Conservation (phyloP, 2,113 vertebrate genomes). For the Diadophis punctatus region DNA sequence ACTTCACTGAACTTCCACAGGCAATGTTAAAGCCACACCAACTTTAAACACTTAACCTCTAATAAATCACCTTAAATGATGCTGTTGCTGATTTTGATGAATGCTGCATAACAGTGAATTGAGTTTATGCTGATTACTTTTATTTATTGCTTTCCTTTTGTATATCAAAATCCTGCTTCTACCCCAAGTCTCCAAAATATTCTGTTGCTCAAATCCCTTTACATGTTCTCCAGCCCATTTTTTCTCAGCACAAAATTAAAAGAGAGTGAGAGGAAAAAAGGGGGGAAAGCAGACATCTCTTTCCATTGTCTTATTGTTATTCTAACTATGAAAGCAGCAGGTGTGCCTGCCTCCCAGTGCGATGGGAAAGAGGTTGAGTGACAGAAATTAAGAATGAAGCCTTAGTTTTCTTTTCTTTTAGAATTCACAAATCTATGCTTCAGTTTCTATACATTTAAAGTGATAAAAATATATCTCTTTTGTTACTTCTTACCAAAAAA, state of each 20-base stretch:
- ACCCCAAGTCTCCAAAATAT: not conserved
- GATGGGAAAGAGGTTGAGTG: not conserved
- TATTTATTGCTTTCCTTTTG: slow-evolving; percentile 3
- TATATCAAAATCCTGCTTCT: not conserved
- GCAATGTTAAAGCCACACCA: not conserved
- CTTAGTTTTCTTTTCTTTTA: not conserved
- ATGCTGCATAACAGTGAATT: not conserved
- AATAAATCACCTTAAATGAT: slow-evolving; percentile 8
- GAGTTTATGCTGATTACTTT: not conserved
- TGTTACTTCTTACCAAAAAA: not conserved
- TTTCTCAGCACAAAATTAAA: not conserved
- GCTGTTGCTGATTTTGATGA: not conserved
- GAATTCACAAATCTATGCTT: not conserved
- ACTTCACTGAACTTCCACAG: not conserved
- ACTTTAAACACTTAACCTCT: not conserved
- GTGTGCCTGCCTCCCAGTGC: not conserved
- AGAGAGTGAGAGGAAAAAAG: not conserved
- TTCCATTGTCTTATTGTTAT: accelerated
- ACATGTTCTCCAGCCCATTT: not conserved
- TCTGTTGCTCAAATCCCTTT: not conserved
- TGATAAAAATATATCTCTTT: not conserved
- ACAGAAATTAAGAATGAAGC: not conserved
- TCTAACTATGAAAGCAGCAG: not conserved
- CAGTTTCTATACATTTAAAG: not conserved
- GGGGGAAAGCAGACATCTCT: not conserved